These are phyloP conservation scores for Drosophila sproati DNA, from an alignment of 1,140 invertebrate genomes.

Conservation along the genomic window DNA sequence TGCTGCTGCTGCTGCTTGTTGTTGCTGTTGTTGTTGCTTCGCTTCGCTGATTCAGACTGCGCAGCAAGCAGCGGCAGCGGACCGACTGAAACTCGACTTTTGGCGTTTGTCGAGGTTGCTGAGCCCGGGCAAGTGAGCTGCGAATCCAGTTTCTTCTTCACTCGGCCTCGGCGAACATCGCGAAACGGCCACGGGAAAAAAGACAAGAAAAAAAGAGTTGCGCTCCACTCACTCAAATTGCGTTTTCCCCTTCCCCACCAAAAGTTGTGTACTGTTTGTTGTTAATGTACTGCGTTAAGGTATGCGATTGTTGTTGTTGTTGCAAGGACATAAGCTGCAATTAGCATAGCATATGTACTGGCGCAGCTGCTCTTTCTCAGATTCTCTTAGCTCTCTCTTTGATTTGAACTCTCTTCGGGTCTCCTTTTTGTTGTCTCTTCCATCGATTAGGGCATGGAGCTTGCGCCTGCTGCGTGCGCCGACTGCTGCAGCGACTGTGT, in stretches of 20 bases:
- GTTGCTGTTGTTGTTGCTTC: conserved; percentile 48
- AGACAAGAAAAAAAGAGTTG: conserved; percentile 15
- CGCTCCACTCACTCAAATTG: conserved; percentile 34
- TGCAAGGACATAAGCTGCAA: conserved; percentile 28
- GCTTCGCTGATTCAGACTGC: conserved; percentile 70
- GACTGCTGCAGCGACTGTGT: conserved; percentile 67
- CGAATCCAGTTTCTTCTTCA: conserved; percentile 81
- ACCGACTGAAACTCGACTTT: conserved; percentile 70
- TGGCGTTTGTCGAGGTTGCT: conserved; percentile 74
- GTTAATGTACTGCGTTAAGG: conserved; percentile 35
- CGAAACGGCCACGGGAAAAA: conserved; percentile 39
- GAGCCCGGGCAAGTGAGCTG: conserved; percentile 62
- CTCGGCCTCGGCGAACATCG: conserved; percentile 55
- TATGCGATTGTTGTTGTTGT: conserved; percentile 13
- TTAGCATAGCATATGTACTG: conserved; percentile 49
- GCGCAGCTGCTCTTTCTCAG: conserved; percentile 19
- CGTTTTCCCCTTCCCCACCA: background rate
- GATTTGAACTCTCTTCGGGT: background rate
- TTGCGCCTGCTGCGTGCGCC: conserved; percentile 46
- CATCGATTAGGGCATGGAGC: conserved; percentile 50
- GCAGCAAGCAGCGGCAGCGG: conserved; percentile 30
- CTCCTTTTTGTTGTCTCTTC: conserved; percentile 5
- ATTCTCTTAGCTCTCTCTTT: conserved; percentile 4
- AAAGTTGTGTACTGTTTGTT: background rate
- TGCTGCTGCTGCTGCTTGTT: conserved; percentile 37